A percentile compares a stretch with the other conserved stretches of the same genome.
These are phyloP conservation scores for Dolomedes plantarius DNA, from an alignment of 2,888 invertebrate species.

Conservation along the genomic window DNA sequence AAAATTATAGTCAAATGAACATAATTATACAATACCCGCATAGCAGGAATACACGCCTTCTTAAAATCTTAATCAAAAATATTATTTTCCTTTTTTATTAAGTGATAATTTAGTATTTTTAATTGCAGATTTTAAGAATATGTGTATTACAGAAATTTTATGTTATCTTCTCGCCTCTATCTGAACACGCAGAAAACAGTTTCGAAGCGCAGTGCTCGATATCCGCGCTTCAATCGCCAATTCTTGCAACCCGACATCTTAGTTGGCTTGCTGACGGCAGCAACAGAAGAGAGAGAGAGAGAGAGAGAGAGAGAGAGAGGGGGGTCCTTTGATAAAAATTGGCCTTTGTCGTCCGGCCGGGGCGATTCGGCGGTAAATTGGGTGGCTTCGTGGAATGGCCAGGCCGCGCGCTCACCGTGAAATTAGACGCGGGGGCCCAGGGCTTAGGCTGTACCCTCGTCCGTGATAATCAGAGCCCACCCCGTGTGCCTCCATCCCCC, in stretches of 20 bases:
- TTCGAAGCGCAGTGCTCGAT: no score
- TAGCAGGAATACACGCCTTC: no score
- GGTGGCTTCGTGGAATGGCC: conserved; percentile 71
- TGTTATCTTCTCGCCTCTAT: no score
- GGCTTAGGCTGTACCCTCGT: conserved; percentile 64
- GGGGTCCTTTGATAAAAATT: conserved; percentile 66
- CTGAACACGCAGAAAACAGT: no score
- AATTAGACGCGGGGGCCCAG: conserved; percentile 67
- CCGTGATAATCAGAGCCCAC: conserved; percentile 67
- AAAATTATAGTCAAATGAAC: no score
- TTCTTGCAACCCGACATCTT: conserved; percentile 6
- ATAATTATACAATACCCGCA: no score
- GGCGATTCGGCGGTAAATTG: conserved; percentile 71
- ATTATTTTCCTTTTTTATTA: no score
- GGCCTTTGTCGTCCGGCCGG: conserved; percentile 71
- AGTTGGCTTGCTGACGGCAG: conserved; percentile 65
- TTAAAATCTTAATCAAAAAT: no score
- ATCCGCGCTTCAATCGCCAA: conserved; percentile 29
- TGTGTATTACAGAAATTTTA: no score
- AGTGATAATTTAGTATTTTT: no score
- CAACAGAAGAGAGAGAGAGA: conserved; percentile 19
- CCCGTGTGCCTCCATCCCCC: conserved; percentile 9
- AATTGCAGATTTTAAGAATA: no score
- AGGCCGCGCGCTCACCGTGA: conserved; percentile 68
- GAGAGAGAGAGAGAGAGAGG: no score